Conservation (phyloP, 92 coral and sea anemone species). For the Actinernus sp. region DNA sequence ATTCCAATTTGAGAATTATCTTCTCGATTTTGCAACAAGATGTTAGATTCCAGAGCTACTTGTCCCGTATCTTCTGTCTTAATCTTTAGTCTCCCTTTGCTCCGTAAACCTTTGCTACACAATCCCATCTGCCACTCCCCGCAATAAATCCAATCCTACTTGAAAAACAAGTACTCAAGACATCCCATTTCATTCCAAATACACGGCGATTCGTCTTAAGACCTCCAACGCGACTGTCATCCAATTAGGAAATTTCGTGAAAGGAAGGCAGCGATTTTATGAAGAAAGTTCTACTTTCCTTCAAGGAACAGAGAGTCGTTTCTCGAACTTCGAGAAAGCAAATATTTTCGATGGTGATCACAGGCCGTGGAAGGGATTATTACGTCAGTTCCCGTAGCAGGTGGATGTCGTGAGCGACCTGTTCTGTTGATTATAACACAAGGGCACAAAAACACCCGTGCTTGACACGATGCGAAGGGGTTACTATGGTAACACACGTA, state of each 20-base stretch:
- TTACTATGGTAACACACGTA: too few species aligned
- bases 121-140: not conserved
- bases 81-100: too few species aligned
- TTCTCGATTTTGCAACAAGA: too few species aligned
- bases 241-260: too few species aligned
- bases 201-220: too few species aligned
- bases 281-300: not conserved
- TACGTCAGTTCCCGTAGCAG: conserved; percentile 34
- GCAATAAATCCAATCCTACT: not conserved
- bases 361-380: conserved; percentile 16
- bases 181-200: not conserved
- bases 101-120: too few species aligned
- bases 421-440: conserved; percentile 43
- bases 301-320: not conserved
- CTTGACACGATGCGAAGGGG: too few species aligned
- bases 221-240: too few species aligned
- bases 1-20: too few species aligned
- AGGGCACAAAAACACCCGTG: too few species aligned
- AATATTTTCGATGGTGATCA: not conserved
- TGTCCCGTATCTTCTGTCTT: not conserved
- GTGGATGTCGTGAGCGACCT: conserved; percentile 43
- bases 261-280: not conserved
- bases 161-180: not conserved
- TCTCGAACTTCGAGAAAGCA: not conserved
- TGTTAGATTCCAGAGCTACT: too few species aligned